Evolutionary conservation across 2,888 invertebrate species (phyloP), one percentile per base, ranked within the genome.

Genomic region (Tolmerus cingulatus): DNA sequence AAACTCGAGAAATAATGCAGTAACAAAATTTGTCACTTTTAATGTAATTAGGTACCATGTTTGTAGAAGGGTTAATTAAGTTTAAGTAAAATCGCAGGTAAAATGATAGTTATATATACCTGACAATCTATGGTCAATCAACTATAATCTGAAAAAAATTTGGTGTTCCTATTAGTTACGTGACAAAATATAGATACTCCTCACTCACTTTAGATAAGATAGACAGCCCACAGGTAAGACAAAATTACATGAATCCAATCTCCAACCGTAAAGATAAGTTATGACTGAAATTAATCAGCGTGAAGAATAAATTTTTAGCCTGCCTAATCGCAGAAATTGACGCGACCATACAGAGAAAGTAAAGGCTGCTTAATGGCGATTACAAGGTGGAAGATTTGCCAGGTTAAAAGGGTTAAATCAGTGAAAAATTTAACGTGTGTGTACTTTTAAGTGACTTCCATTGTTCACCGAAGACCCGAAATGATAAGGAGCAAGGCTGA

Each of bases 201-300:
- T n/a, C n/a, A 5, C 51, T 51, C 51, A 7, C 51, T 51, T 51
- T 51, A 51, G 51, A 66, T 66, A 66, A 66, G 66, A 27, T 46
- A 46, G 43, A 46, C 12, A 66, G 9, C 8, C 12, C 27, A 23
- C 66, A 66, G 66, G 66, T 66, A 66, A 27, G 66, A 19, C 12
- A 66, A 8, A 46, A 46, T 66, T 66, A 66, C 66, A 19, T 66
- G 66, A 19, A 19, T 66, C 66, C 66, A 51, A n/a, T 66, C 66
- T 66, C 66, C 27, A 8, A 23, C 66, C 12, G 66, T 23, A 23
- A 66, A 12, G 19, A 8, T 40, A 23, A 78, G 19, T 78, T 78
- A 43, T 78, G 78, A 78, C 43, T 23, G 78, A 37, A 78, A 78
- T 78, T 78, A 78, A 78, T 78, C 78, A 43, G 78, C 78, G 78